Conservation (phyloP, 2,888 invertebrate species). For the Diarsia mendica region DNA sequence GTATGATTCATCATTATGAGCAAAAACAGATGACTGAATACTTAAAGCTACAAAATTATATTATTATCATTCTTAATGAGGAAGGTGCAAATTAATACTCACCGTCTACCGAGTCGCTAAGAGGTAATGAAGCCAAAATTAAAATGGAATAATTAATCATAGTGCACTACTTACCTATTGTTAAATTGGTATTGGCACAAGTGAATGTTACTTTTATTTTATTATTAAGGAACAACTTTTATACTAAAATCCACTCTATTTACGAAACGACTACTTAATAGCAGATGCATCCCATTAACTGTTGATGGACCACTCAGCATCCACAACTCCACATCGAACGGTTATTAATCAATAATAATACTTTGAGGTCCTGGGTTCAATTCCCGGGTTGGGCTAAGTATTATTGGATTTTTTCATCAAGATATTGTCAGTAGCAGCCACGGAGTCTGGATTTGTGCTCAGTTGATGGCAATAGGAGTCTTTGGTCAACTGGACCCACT, state of each 20-base stretch:
- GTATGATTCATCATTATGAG: too few species aligned
- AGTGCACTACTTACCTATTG: not conserved
- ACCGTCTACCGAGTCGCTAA: not conserved
- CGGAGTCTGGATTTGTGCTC: too few species aligned
- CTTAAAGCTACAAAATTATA: not conserved
- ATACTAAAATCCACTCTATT: not conserved
- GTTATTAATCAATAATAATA: slow-evolving; percentile 36
- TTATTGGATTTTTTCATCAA: too few species aligned
- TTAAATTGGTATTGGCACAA: not conserved
- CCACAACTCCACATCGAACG: slow-evolving; percentile 80
- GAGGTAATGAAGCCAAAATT: not conserved
- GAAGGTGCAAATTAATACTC: slow-evolving; percentile 8
- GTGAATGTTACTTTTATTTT: too few species aligned
- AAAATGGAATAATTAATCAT: not conserved
- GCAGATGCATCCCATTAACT: slow-evolving; percentile 51
- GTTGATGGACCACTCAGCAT: slow-evolving; percentile 47
- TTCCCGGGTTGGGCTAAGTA: too few species aligned
- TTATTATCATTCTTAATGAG: slow-evolving; percentile 16
- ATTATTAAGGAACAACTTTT: too few species aligned
- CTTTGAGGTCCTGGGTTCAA: too few species aligned
- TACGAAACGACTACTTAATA: slow-evolving; percentile 34
- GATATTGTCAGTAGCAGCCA: too few species aligned
- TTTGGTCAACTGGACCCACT: too few species aligned
- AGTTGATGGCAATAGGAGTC: too few species aligned
- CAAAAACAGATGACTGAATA: not conserved